Conservation (phyloP, 2,888 invertebrate species). For the Cryptus armator region DNA sequence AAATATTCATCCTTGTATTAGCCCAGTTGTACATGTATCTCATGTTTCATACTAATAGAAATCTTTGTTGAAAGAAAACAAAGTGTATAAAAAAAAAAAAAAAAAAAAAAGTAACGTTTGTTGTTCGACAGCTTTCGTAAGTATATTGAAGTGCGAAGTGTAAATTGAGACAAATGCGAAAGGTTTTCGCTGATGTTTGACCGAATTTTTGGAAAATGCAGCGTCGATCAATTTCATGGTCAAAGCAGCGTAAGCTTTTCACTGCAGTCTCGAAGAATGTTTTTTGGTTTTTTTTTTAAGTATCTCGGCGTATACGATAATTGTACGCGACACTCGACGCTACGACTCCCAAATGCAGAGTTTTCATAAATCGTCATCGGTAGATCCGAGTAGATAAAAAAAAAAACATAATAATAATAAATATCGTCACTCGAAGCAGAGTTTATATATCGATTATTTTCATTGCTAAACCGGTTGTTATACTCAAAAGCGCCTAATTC, state of each 20-base stretch:
- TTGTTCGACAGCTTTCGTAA: slow-evolving; percentile 58
- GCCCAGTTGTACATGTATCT: slow-evolving; percentile 59
- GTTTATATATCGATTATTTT: slow-evolving; percentile 48
- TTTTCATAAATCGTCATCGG: slow-evolving; percentile 41
- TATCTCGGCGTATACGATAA: not conserved
- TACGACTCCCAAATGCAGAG: slow-evolving; percentile 56
- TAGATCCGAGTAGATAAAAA: slow-evolving; percentile 25
- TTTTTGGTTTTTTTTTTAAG: not conserved
- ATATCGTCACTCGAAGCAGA: slow-evolving; percentile 40
- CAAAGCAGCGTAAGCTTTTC: slow-evolving; percentile 3
- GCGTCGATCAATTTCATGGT: not conserved
- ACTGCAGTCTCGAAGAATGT: not conserved
- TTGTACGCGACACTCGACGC: slow-evolving; percentile 23
- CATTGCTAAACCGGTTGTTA: slow-evolving; percentile 55
- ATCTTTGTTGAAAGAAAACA: slow-evolving; percentile 47
- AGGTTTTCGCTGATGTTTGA: not conserved
- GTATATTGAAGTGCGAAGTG: slow-evolving; percentile 9
- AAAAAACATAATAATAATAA: not conserved
- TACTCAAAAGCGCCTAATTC: not conserved
- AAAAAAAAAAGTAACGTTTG: slow-evolving; percentile 42
- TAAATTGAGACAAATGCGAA: slow-evolving; percentile 9
- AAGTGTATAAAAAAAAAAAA: slow-evolving; percentile 26
- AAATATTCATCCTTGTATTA: slow-evolving; percentile 58
- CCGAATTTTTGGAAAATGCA: not conserved
- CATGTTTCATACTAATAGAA: slow-evolving; percentile 57